A percentile compares a stretch with the other conserved stretches of the same genome.
Conservation (phyloP, 2,888 invertebrate genomes). For the Leucophenga maculata region DNA sequence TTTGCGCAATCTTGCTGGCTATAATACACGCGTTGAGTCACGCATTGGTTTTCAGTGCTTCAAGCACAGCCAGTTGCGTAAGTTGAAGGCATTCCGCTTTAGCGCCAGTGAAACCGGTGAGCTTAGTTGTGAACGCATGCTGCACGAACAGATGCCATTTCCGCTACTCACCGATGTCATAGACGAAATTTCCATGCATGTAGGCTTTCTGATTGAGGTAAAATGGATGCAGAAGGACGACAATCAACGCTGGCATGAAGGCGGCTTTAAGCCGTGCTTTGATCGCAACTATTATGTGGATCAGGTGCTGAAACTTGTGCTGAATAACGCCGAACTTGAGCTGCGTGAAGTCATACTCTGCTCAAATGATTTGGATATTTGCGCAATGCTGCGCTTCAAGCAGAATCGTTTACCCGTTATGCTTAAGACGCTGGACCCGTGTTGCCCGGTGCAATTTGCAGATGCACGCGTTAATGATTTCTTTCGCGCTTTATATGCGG, state of each 20-base stretch:
- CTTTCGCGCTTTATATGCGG: slow-evolving; percentile 83
- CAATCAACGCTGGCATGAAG: slow-evolving; percentile 86
- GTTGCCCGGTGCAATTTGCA: slow-evolving; percentile 81
- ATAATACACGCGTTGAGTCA: slow-evolving; percentile 22
- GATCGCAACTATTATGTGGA: slow-evolving; percentile 95
- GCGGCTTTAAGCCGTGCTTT: slow-evolving; percentile 79
- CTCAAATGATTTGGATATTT: slow-evolving; percentile 95
- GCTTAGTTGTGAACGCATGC: slow-evolving; percentile 39
- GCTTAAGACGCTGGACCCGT: slow-evolving; percentile 84
- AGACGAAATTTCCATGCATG: slow-evolving; percentile 77
- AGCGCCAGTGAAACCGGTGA: slow-evolving; percentile 76
- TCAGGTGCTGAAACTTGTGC: slow-evolving; percentile 74
- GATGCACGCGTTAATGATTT: slow-evolving; percentile 86
- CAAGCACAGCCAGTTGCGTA: slow-evolving; percentile 81
- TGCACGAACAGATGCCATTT: slow-evolving; percentile 92
- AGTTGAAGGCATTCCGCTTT: slow-evolving; percentile 80
- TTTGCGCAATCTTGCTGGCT: slow-evolving; percentile 79
- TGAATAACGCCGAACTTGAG: slow-evolving; percentile 77
- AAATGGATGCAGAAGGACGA: slow-evolving; percentile 93
- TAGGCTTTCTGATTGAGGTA: slow-evolving; percentile 95
- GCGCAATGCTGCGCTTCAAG: slow-evolving; percentile 90
- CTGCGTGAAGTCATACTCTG: slow-evolving; percentile 88
- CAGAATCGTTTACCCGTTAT: slow-evolving; percentile 97
- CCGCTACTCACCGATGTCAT: slow-evolving; percentile 88
- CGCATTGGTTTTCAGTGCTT: slow-evolving; percentile 76